phyloP scores from a whole-genome alignment of 2,888 invertebrate genomes.

The Odiellus spinosus region DNA sequence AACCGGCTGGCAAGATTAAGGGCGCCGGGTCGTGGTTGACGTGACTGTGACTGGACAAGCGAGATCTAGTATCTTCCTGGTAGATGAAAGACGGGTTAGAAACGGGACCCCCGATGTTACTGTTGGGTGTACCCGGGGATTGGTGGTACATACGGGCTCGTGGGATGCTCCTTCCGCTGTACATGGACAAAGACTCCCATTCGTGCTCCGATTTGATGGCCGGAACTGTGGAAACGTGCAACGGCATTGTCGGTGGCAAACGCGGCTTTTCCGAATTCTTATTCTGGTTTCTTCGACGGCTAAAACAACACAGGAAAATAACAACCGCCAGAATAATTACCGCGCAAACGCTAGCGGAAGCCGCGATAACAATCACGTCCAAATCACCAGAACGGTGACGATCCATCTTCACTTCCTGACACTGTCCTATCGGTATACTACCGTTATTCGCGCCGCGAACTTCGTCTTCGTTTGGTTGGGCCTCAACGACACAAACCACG shows the following conservation, averaged over 20 bases:
- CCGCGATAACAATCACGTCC: conserved; percentile 88
- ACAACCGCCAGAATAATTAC: conserved; percentile 79
- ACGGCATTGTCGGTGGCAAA: conserved; percentile 9
- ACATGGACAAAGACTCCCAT: conserved; percentile 77
- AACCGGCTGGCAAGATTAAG: background rate
- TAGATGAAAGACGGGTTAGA: conserved; percentile 12
- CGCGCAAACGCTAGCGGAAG: conserved; percentile 80
- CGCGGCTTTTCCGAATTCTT: conserved; percentile 7
- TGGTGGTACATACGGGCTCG: conserved; percentile 62
- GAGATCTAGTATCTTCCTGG: conserved; percentile 55
- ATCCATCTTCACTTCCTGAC: conserved; percentile 46
- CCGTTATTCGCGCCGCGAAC: conserved; percentile 11
- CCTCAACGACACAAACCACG: conserved; percentile 82
- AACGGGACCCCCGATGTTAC: conserved; percentile 5
- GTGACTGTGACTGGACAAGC: conserved; percentile 42
- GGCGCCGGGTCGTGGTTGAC: conserved; percentile 22
- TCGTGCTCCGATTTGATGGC: conserved; percentile 42
- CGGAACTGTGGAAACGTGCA: conserved; percentile 16
- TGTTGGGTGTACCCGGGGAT: conserved; percentile 1
- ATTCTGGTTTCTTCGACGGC: conserved; percentile 28
- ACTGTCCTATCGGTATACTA: conserved; percentile 67
- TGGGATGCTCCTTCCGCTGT: conserved; percentile 76
- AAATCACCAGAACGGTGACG: conserved; percentile 33
- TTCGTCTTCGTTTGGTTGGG: conserved; percentile 42
- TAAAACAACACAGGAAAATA: conserved; percentile 72